Conservation (phyloP, 2,888 invertebrate species). For the Sericinus montela region DNA sequence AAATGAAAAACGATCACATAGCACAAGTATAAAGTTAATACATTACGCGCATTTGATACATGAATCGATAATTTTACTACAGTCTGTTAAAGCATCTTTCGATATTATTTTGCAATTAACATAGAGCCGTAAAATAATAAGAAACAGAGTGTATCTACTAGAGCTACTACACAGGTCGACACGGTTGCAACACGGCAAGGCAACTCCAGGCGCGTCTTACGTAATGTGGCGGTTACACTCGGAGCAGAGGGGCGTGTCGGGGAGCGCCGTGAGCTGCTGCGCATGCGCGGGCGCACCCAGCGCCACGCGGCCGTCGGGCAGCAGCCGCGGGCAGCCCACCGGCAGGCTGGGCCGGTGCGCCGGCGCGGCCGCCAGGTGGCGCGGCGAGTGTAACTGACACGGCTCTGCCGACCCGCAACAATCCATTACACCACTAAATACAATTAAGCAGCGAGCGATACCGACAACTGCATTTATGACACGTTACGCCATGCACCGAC, state of each 20-base stretch:
- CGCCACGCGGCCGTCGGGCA: no score
- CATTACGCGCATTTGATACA: not conserved
- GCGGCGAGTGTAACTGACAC: slow-evolving; percentile 82
- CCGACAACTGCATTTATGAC: no score
- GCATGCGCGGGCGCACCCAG: no score
- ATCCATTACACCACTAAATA: slow-evolving; percentile 31
- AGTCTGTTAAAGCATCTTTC: slow-evolving; percentile 18
- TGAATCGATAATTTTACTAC: slow-evolving; percentile 1
- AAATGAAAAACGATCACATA: slow-evolving; percentile 25
- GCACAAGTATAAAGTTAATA: slow-evolving; percentile 35
- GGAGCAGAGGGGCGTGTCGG: slow-evolving; percentile 85
- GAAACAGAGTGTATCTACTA: slow-evolving; percentile 23
- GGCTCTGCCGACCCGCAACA: slow-evolving; percentile 69
- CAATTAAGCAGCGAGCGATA: no score
- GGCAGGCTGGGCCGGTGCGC: slow-evolving; percentile 74
- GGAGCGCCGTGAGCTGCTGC: slow-evolving; percentile 45
- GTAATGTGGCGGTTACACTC: slow-evolving; percentile 93
- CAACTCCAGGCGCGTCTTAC: slow-evolving; percentile 83
- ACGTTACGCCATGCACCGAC: no score
- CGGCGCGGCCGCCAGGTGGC: slow-evolving; percentile 49
- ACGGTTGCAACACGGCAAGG: slow-evolving; percentile 76
- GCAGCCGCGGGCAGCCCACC: slow-evolving; percentile 39
- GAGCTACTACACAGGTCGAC: slow-evolving; percentile 69
- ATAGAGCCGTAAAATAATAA: slow-evolving; percentile 9
- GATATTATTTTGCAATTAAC: slow-evolving; percentile 1